These are phyloP conservation scores for Lissocephala sabroskyi DNA, from an alignment of 2,888 invertebrate genomes.

Conservation along the genomic window DNA sequence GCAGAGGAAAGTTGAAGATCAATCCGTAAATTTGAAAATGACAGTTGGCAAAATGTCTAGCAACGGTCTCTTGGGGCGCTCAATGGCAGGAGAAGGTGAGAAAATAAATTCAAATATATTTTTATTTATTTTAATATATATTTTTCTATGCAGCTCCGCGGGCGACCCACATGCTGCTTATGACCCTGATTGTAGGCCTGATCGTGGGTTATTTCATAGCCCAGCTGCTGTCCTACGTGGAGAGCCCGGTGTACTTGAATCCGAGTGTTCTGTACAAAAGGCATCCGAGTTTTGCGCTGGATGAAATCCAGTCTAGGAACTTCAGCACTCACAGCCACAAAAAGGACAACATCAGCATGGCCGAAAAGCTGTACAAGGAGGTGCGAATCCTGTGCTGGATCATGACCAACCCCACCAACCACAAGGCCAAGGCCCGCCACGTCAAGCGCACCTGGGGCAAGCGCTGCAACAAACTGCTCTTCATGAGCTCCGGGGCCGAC, in stretches of 20 bases:
- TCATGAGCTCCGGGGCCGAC: conserved; percentile 89
- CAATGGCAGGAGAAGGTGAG: conserved; percentile 56
- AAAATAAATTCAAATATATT: not conserved
- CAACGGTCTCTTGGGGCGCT: conserved; percentile 52
- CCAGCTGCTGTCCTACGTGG: conserved; percentile 70
- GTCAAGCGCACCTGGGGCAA: conserved; percentile 97
- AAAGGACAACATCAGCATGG: conserved; percentile 81
- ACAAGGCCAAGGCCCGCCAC: conserved; percentile 90
- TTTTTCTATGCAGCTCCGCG: no score
- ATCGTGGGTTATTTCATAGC: conserved; percentile 71
- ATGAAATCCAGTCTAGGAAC: no score
- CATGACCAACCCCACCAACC: conserved; percentile 94
- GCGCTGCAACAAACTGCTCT: conserved; percentile 88
- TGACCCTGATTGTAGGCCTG: conserved; percentile 69
- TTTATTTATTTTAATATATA: no score
- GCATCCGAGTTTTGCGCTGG: no score
- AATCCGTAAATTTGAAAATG: conserved; percentile 24
- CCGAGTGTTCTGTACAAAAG: no score
- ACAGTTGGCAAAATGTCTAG: conserved; percentile 59
- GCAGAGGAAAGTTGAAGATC: no score
- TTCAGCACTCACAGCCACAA: conserved; percentile 72
- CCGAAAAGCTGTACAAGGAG: conserved; percentile 80
- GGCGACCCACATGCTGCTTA: conserved; percentile 68
- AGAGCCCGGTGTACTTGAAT: conserved; percentile 71
- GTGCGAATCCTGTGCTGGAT: conserved; percentile 96